phyloP scores from a whole-genome alignment of 2,113 vertebrate species.

The Phrynocephalus versicolor region DNA sequence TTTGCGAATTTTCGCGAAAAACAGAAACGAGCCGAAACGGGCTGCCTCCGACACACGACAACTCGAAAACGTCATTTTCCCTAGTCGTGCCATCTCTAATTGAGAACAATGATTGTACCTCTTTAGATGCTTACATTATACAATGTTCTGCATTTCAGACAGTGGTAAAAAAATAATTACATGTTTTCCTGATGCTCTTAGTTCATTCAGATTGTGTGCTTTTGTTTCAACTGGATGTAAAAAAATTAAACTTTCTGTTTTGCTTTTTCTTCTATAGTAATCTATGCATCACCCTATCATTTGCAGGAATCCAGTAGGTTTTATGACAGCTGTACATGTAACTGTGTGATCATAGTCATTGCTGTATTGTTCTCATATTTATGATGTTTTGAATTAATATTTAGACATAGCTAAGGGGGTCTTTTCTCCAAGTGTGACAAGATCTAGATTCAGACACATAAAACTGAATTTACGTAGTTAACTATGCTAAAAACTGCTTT shows the following conservation, averaged over 20 bases:
- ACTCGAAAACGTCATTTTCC: too few species aligned
- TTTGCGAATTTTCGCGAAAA: too few species aligned
- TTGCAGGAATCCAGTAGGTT: neutral
- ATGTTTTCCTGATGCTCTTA: neutral
- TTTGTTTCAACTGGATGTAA: neutral
- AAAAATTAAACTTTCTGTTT: neutral
- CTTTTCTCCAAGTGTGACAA: neutral
- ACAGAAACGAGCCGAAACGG: too few species aligned
- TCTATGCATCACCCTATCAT: neutral
- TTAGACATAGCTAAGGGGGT: neutral
- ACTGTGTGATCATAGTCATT: neutral
- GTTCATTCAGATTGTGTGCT: neutral
- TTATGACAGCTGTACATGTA: conserved; percentile 21
- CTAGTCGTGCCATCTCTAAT: too few species aligned
- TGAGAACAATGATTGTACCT: too few species aligned
- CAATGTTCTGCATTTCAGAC: neutral
- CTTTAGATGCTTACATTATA: neutral
- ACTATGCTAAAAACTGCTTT: neutral
- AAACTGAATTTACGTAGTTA: neutral
- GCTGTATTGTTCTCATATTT: neutral
- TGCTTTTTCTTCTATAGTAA: neutral
- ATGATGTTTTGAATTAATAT: neutral
- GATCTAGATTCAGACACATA: neutral
- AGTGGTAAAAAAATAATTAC: neutral
- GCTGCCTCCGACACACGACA: too few species aligned